These are phyloP conservation scores for Temnothorax unifasciatus DNA, from an alignment of 2,888 invertebrate species.

Conservation along the genomic window DNA sequence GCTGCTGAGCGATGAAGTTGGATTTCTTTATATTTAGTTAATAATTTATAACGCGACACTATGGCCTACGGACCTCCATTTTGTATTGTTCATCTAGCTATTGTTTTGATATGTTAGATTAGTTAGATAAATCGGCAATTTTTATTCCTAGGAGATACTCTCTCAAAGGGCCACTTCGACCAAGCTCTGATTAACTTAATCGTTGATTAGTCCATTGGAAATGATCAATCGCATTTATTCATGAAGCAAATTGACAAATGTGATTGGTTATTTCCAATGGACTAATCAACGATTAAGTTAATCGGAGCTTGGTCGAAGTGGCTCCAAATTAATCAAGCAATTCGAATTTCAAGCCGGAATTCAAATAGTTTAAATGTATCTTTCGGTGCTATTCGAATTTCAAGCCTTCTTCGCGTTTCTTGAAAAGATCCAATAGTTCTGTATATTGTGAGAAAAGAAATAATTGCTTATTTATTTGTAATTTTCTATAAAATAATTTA, in stretches of 20 bases:
- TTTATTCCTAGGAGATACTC: not conserved
- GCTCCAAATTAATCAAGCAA: not conserved
- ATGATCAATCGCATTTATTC: too few relatives aligned
- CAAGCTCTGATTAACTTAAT: too few relatives aligned
- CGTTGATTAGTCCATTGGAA: too few relatives aligned
- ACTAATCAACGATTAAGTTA: too few relatives aligned
- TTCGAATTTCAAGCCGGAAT: not conserved
- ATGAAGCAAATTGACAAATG: too few relatives aligned
- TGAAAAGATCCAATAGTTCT: not conserved
- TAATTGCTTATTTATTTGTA: not conserved
- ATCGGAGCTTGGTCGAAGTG: too few relatives aligned
- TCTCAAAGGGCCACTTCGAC: not conserved
- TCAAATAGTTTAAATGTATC: not conserved
- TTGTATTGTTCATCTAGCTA: not conserved
- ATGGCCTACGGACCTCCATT: not conserved
- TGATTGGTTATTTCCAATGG: too few relatives aligned
- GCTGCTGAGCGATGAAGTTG: not conserved
- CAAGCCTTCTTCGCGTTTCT: not conserved
- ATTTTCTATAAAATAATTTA: not conserved
- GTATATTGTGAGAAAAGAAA: not conserved
- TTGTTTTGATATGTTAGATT: not conserved
- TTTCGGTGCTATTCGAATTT: not conserved
- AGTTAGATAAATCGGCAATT: not conserved
- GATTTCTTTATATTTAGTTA: constrained; percentile 5
- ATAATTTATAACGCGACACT: not conserved